A percentile compares a stretch with the other conserved stretches of the same genome.
Conservation (phyloP, 1,140 invertebrate genomes). For the Triops cancriformis region DNA sequence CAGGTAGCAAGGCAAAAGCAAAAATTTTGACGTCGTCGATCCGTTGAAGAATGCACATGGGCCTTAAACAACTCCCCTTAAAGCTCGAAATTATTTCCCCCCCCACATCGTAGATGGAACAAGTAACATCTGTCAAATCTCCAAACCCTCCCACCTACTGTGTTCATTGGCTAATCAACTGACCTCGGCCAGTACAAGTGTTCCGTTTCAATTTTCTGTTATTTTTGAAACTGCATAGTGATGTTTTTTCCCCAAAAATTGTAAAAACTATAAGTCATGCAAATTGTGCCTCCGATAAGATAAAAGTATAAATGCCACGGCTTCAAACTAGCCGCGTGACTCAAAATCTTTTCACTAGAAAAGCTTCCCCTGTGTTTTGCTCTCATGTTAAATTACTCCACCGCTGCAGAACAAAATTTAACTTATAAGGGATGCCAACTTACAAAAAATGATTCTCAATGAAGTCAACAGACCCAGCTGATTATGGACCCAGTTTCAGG, state of each 20-base stretch:
- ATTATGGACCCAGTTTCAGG: not conserved
- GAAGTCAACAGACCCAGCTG: not conserved
- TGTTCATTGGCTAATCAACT: slow-evolving; percentile 2
- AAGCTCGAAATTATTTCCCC: not conserved
- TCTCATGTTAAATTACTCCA: not conserved
- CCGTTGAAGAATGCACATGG: slow-evolving; percentile 9
- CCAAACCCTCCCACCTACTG: not conserved
- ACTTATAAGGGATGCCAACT: not conserved
- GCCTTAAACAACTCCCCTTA: slow-evolving; percentile 1
- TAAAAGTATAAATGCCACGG: not conserved
- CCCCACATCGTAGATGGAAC: not conserved
- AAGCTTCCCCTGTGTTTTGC: not conserved
- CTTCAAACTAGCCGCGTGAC: no score
- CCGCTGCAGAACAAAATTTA: not conserved
- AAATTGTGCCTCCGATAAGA: not conserved
- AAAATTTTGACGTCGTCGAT: not conserved
- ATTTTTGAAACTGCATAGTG: not conserved
- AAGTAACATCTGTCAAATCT: not conserved
- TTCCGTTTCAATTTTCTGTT: not conserved
- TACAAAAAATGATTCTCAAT: not conserved
- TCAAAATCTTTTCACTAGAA: no score
- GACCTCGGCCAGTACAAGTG: not conserved
- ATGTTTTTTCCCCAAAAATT: not conserved
- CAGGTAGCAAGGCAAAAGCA: not conserved
- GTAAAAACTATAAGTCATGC: not conserved